phyloP scores from a whole-genome alignment of 2,113 vertebrate genomes.

The Protobothrops flavoviridis region DNA sequence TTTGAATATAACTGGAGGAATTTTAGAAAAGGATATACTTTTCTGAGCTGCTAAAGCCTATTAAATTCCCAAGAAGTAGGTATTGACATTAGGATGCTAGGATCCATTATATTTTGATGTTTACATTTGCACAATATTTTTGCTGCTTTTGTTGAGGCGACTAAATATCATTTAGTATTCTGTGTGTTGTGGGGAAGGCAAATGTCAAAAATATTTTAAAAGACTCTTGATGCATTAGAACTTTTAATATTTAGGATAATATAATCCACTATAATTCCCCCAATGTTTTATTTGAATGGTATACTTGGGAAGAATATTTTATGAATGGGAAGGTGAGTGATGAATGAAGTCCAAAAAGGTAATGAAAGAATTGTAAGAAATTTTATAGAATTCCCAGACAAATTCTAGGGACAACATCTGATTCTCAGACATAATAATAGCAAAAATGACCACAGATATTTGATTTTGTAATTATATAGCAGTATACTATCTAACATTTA shows the following conservation, averaged over 20 bases:
- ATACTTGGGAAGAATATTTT: background rate
- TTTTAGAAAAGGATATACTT: background rate
- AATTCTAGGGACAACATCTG: background rate
- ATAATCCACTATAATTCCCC: background rate
- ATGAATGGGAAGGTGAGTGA: background rate
- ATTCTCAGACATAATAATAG: background rate
- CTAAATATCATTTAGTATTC: background rate
- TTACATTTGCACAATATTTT: background rate
- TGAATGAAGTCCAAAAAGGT: background rate
- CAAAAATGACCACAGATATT: background rate
- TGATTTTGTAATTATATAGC: background rate
- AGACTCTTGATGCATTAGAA: background rate
- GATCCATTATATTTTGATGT: background rate
- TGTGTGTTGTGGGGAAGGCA: background rate
- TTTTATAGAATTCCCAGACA: background rate
- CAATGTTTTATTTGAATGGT: background rate
- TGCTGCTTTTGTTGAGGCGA: background rate
- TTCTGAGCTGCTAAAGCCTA: background rate
- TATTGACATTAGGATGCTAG: background rate
- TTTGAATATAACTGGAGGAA: background rate
- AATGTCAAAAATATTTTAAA: background rate
- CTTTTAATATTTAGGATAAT: background rate
- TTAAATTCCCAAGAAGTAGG: background rate
- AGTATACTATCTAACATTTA: background rate
- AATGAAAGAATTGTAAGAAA: background rate